Evolutionary conservation across 2,113 vertebrate species (phyloP).

Genomic region (Xiphophorus maculatus): DNA sequence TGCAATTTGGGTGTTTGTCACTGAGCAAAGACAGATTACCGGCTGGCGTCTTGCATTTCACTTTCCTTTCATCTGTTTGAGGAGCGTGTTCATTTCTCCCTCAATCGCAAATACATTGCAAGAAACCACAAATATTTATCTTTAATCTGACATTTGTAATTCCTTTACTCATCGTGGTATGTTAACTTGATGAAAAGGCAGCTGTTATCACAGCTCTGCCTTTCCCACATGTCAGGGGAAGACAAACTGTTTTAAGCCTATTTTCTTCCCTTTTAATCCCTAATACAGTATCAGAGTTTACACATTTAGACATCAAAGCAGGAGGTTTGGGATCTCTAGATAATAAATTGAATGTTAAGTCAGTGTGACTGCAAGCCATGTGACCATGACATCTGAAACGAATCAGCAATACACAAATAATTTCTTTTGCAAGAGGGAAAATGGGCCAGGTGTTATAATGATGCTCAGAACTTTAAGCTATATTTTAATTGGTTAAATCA

Average conservation of each 20-base stretch:
- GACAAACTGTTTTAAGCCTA: constrained; percentile 13
- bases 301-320: constrained; percentile 41
- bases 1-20: constrained; percentile 49
- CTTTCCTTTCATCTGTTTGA: constrained; percentile 35
- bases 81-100: constrained; percentile 15
- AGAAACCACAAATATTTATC: constrained; percentile 29
- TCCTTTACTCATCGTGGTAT: not conserved
- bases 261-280: constrained; percentile 13
- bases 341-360: constrained; percentile 37
- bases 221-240: constrained; percentile 15
- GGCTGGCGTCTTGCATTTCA: constrained; percentile 32
- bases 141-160: constrained; percentile 41
- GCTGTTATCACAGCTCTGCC: constrained; percentile 8
- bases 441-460: constrained; percentile 18
- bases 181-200: constrained; percentile 24
- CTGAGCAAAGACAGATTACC: constrained; percentile 45
- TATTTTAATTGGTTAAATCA: not conserved
- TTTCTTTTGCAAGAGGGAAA: constrained; percentile 2
- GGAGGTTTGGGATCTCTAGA: constrained; percentile 29
- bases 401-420: constrained; percentile 22
- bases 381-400: not conserved
- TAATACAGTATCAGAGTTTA: constrained; percentile 13
- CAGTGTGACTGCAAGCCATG: constrained; percentile 8
- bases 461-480: not conserved
- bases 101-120: constrained; percentile 34